A percentile compares a stretch with the other conserved stretches of the same genome.
Conservation (phyloP, 1,140 invertebrate species). For the Piezodorus guildinii region DNA sequence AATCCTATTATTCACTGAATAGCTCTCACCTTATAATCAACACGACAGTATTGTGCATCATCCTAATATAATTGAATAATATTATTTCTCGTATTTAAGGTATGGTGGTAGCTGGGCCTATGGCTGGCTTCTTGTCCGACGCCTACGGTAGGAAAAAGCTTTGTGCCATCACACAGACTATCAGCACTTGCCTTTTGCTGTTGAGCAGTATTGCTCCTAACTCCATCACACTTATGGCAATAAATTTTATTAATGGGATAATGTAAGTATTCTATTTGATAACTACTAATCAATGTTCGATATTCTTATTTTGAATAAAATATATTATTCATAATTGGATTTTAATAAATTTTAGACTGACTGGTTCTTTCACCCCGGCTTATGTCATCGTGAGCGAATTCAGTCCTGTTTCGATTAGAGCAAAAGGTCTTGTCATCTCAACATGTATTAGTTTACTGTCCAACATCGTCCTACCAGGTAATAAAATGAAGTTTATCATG, state of each 20-base stretch:
- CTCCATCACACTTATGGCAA: not conserved
- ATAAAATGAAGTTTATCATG: too few relatives aligned
- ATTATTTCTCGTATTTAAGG: not conserved
- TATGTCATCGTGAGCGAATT: slow-evolving; percentile 9
- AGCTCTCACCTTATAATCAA: too few relatives aligned
- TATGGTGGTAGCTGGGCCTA: not conserved
- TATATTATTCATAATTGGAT: not conserved
- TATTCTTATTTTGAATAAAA: not conserved
- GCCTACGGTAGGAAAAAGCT: not conserved
- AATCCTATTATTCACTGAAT: too few relatives aligned
- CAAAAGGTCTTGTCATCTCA: not conserved
- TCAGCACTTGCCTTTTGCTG: not conserved
- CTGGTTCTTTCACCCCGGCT: not conserved
- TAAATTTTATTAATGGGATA: not conserved
- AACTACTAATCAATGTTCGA: not conserved
- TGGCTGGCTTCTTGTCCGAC: not conserved
- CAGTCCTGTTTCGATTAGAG: not conserved
- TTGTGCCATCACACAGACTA: not conserved
- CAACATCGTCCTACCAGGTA: not conserved
- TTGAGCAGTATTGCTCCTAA: not conserved
- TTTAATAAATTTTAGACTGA: not conserved
- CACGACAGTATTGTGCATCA: too few relatives aligned
- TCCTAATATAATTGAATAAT: too few relatives aligned
- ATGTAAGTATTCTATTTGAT: not conserved
- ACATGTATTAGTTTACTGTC: not conserved